Base-by-base conservation (phyloP, 2,888 invertebrate genomes). In the Chydorus sphaericus region DNA sequence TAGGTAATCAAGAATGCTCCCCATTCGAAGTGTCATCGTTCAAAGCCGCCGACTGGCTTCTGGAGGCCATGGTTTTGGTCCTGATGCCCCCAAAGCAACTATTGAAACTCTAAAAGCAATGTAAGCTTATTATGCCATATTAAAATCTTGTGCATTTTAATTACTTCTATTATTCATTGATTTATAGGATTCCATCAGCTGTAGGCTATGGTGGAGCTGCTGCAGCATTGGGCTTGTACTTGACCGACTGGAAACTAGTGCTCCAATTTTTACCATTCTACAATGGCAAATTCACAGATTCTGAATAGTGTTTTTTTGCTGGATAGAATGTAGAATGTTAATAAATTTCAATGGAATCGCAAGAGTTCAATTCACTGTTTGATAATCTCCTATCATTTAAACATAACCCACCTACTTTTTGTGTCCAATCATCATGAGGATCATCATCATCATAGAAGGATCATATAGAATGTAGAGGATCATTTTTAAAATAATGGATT, bases 201-300 rank as follows among this genome's bases (percentile, higher is more conserved):
- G 65, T 70, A 1, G 73, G 74, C 0, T 89, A 80, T 66, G 86
- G 87, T 48, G 76, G 77, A 33, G 59, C 59, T 7, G 74, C 80
- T 0, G 80, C 75, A n/a, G 75, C 77, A 57, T 65, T 77, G 26
- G 73, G 71, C 1, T 61, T 83, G 10, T 89, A 85, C 69, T 75
- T 82, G 62, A 85, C 85, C 0, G 88, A 89, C 66, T 89, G 88
- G 88, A 83, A 79, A 69, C 66, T 77, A 52, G 71, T 88, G 60
- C 74, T 82, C 51, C 75, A 80, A 62, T 79, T 81, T 68, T 70
- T 89, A 60, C 89, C 89, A 23, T 83, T 77, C 70, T 87, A 87
- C 70, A 76, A 77, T 62, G 77, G 80, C 60, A 86, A 87, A 70
- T 88, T 80, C 68, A 71, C 75, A 37, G 72, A 74, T 57, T 68